Percentiles rank a stretch among this genome's conserved stretches.
Conservation (phyloP, 2,113 vertebrate species). For the Pseudopipra pipra region DNA sequence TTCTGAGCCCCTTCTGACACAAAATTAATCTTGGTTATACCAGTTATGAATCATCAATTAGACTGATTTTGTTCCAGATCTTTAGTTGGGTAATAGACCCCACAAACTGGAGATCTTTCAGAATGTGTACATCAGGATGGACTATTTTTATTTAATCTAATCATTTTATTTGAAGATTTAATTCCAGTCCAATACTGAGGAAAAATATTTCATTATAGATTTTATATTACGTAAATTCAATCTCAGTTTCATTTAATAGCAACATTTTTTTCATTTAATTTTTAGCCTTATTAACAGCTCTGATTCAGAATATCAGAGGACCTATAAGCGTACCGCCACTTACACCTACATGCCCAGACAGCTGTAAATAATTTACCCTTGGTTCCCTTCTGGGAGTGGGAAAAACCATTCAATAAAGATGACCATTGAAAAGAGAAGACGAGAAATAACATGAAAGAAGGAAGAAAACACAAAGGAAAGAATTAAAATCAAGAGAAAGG, state of each 20-base stretch:
- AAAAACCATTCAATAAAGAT: background rate
- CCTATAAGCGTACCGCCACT: background rate
- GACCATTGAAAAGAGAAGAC: background rate
- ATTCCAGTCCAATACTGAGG: background rate
- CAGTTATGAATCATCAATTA: background rate
- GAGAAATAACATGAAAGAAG: background rate
- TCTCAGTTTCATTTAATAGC: background rate
- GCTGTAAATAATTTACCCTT: background rate
- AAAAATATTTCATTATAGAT: background rate
- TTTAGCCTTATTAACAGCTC: background rate
- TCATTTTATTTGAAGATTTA: background rate
- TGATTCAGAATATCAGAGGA: background rate
- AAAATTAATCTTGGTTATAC: background rate
- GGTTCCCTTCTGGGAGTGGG: background rate
- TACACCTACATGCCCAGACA: background rate
- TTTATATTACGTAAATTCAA: background rate
- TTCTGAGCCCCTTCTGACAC: background rate
- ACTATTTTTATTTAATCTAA: background rate
- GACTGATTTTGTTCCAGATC: background rate
- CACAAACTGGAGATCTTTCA: background rate
- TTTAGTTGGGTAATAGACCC: background rate
- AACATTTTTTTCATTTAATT: background rate
- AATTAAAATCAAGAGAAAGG: background rate
- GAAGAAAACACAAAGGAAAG: background rate
- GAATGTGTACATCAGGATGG: background rate